phyloP scores from a whole-genome alignment of 2,888 invertebrate species.

The Leptarthrus brevirostris region DNA sequence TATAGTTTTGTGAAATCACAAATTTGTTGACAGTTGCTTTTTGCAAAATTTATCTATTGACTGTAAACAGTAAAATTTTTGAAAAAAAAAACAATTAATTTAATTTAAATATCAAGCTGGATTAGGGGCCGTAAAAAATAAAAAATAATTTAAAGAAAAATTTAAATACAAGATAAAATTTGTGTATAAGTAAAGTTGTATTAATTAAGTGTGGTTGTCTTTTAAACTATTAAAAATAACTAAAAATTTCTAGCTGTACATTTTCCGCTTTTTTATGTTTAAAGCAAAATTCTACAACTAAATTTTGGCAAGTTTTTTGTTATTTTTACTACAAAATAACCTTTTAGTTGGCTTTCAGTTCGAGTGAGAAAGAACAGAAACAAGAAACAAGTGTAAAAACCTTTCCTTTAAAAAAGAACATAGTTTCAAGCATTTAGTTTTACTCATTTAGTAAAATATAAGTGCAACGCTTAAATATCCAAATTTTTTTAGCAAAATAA shows the following conservation, averaged over 20 bases:
- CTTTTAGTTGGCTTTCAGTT: not conserved
- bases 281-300: constrained; percentile 21
- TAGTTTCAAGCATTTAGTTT: not conserved
- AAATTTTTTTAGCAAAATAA: constrained; percentile 24
- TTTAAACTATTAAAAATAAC: constrained; percentile 39
- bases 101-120: constrained; percentile 52
- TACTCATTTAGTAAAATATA: not conserved
- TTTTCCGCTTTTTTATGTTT: constrained; percentile 43
- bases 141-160: constrained; percentile 41
- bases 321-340: constrained; percentile 17
- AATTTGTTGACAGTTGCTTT: constrained; percentile 5
- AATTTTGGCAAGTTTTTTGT: constrained; percentile 32
- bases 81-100: constrained; percentile 7
- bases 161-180: constrained; percentile 29
- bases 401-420: constrained; percentile 47
- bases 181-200: constrained; percentile 12
- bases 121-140: constrained; percentile 53
- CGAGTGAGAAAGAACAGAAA: not conserved
- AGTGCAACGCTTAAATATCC: not conserved
- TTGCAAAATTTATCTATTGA: constrained; percentile 1
- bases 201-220: constrained; percentile 48
- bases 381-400: constrained; percentile 15
- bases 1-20: too few species aligned
- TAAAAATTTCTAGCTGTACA: constrained; percentile 46
- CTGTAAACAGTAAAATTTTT: constrained; percentile 19